Conservation (phyloP, 2,797 vertebrate species). For the Malacoctenus gilli region DNA sequence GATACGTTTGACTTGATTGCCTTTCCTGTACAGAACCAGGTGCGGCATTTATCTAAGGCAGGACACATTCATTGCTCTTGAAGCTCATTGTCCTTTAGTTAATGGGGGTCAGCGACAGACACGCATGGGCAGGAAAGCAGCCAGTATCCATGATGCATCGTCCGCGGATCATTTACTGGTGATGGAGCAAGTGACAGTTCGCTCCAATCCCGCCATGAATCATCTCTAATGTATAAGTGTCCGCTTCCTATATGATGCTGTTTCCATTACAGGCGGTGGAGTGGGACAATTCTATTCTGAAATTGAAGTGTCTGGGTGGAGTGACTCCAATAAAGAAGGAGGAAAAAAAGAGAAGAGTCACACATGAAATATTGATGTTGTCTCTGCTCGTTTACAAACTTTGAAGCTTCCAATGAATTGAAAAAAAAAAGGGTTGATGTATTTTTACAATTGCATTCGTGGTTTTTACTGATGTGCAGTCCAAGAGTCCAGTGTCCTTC, state of each 20-base stretch:
- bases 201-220: conserved; percentile 52
- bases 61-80: conserved; percentile 32
- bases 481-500: too few species aligned
- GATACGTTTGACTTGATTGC: neutral
- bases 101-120: conserved; percentile 62
- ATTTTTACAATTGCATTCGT: neutral
- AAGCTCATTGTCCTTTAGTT: conserved; percentile 65
- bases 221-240: conserved; percentile 49
- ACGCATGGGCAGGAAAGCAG: conserved; percentile 31
- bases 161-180: conserved; percentile 45
- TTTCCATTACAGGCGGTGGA: conserved; percentile 25
- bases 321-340: conserved; percentile 10
- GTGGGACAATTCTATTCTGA: conserved; percentile 28
- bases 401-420: neutral
- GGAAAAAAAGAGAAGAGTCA: too few species aligned
- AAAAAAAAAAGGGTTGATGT: neutral
- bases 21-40: conserved; percentile 11
- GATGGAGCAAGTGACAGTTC: conserved; percentile 65
- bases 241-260: conserved; percentile 25
- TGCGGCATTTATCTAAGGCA: conserved; percentile 44
- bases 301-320: conserved; percentile 3
- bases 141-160: conserved; percentile 58
- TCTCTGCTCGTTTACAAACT: neutral
- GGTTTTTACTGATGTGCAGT: too few species aligned
- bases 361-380: neutral